Percentiles rank a stretch among this genome's conserved stretches.
phyloP scores from a whole-genome alignment of 2,113 vertebrate species.

The Pipra filicauda region DNA sequence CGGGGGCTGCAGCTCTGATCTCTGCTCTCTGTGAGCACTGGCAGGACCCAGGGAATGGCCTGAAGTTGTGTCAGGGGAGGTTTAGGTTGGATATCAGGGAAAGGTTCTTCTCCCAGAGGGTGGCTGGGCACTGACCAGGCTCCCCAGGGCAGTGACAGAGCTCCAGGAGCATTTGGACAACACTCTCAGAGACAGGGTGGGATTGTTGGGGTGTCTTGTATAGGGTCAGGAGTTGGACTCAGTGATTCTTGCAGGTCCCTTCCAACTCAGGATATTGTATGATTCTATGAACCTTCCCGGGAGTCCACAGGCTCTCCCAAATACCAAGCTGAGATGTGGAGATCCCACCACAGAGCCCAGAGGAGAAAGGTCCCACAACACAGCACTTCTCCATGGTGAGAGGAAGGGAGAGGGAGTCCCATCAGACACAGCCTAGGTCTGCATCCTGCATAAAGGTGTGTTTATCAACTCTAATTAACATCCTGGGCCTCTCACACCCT shows the following conservation, averaged over 20 bases:
- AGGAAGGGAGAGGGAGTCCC: background rate
- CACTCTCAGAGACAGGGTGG: accelerated
- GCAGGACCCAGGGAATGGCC: accelerated
- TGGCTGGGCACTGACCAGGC: background rate
- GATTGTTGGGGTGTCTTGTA: background rate
- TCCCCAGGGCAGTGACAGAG: background rate
- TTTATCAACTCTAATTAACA: slow-evolving; percentile 36
- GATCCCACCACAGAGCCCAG: background rate
- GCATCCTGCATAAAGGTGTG: background rate
- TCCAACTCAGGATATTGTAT: background rate
- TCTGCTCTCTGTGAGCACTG: background rate
- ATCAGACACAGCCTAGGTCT: background rate
- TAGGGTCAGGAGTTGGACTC: background rate
- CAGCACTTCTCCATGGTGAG: background rate
- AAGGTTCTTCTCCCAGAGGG: background rate
- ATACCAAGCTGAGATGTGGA: accelerated
- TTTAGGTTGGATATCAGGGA: accelerated
- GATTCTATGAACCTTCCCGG: background rate
- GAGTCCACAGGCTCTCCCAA: background rate
- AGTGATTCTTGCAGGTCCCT: background rate
- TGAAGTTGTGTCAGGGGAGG: background rate
- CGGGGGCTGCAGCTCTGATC: background rate
- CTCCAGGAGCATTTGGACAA: accelerated
- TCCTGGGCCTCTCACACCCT: slow-evolving; percentile 38
- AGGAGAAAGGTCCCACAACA: background rate